Evolutionary conservation across 2,888 invertebrate species (phyloP).

Genomic region (Agrotis clavis): DNA sequence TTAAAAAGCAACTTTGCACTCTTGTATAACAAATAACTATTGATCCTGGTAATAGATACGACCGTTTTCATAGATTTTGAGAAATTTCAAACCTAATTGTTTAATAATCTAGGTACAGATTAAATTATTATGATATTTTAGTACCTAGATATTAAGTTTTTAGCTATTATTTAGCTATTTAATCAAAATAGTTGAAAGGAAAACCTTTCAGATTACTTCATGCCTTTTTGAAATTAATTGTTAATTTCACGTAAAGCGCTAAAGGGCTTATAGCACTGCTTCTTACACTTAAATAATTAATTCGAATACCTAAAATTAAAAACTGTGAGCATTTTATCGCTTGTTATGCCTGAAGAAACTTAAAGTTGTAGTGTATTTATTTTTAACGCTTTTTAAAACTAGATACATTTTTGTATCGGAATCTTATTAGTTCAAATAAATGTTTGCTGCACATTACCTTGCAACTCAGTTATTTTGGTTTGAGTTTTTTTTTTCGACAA

Average conservation of each 20-base stretch:
- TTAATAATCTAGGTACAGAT: no score
- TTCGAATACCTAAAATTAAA: conserved; percentile 41
- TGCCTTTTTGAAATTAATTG: conserved; percentile 51
- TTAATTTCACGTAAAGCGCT: conserved; percentile 63
- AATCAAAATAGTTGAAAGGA: neutral
- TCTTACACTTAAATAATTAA: conserved; percentile 64
- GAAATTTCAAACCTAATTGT: no score
- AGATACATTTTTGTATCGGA: no score
- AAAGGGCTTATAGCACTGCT: conserved; percentile 67
- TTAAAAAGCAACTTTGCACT: no score
- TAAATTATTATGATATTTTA: no score
- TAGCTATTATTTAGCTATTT: no score
- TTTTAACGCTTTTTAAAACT: neutral
- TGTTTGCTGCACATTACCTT: no score
- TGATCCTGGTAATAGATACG: no score
- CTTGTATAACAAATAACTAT: no score
- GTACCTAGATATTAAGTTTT: no score
- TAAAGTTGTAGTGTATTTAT: neutral
- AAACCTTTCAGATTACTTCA: conserved; percentile 28
- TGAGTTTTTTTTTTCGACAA: neutral
- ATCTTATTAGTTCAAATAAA: neutral
- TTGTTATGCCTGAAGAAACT: neutral
- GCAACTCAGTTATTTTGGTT: neutral
- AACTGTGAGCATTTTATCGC: neutral
- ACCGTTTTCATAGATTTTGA: no score